Evolutionary conservation across 2,113 vertebrate genomes (phyloP), one percentile per base, ranked within the genome.

Genomic region (Ranitomeya imitator): DNA sequence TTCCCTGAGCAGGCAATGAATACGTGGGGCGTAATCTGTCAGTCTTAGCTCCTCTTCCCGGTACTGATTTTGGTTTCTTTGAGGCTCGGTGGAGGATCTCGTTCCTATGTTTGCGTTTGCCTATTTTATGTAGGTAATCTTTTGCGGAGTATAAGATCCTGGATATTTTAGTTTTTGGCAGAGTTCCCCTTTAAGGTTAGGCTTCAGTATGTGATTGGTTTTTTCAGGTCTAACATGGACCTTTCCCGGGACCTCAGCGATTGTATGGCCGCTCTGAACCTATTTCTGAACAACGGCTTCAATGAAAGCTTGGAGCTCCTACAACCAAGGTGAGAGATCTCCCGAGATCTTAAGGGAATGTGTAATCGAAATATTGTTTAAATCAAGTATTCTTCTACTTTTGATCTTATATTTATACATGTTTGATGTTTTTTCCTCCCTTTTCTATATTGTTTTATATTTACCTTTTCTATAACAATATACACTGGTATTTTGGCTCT

Each of bases 281-380:
- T 96, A 85, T 96, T 96, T 90, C 94, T 96, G 67, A 95, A 95
- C 93, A 96, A 96, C 92, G 94, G 93, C 90, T 96, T 96, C 92
- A 93, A 37, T 2, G 95, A 96, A 92, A 95, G 95, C 88, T 92
- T 96, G 90, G 95, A 96, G 51, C 93, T 85, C 89, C 93, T 96
- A 85, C 91, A 85, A n/a, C 95, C 95, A 82, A 92, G 94, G 96
- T 96, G 91, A 93, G 90, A 7, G 31, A 13, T 51, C 14, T 57
- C 23, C 79, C 6, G 10, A 3, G 71, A 12, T 21, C 11, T 5
- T 21, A 11, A 63, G 18, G 61, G 13, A 61, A 61, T 61, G 61
- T 63, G 0, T 1, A 18, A 6, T 63, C 61, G 5, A 45, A 2
- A 45, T 2, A 4, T 3, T 45, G 37, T 45, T 45, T 45, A 45